A percentile compares a stretch with the other conserved stretches of the same genome.
These are phyloP conservation scores for Spilogale gracilis DNA, from an alignment of 2,113 vertebrate species.

Conservation along the genomic window DNA sequence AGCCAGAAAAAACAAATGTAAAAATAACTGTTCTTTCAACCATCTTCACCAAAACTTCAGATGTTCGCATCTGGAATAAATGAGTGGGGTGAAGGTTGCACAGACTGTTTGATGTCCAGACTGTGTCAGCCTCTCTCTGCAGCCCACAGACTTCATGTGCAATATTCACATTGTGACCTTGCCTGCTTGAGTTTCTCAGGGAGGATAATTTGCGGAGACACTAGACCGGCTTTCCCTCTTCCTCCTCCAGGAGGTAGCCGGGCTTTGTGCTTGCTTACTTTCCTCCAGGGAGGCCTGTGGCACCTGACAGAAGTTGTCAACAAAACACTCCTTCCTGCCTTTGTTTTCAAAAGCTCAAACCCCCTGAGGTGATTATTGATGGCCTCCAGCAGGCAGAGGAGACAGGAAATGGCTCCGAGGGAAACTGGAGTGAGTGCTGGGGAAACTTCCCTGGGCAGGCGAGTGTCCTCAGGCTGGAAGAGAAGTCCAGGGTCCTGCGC, in stretches of 20 bases:
- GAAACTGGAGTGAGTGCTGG: not conserved
- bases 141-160: not conserved
- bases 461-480: not conserved
- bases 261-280: not conserved
- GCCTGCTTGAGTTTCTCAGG: not conserved
- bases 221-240: not conserved
- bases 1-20: not conserved
- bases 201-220: not conserved
- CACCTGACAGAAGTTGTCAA: not conserved
- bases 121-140: not conserved
- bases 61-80: not conserved
- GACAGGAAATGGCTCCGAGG: not conserved
- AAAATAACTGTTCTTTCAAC: not conserved
- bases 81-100: not conserved
- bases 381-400: accelerated
- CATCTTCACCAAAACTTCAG: constrained; percentile 11
- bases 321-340: constrained; percentile 37
- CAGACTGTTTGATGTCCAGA: not conserved
- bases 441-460: not conserved
- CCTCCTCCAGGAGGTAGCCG: not conserved
- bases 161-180: not conserved
- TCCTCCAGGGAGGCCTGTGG: not conserved
- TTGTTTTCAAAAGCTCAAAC: constrained; percentile 38
- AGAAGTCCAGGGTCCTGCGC: not conserved
- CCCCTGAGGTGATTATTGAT: not conserved